Base-by-base conservation (phyloP, 2,113 vertebrate genomes). In the Anoplopoma fimbria region DNA sequence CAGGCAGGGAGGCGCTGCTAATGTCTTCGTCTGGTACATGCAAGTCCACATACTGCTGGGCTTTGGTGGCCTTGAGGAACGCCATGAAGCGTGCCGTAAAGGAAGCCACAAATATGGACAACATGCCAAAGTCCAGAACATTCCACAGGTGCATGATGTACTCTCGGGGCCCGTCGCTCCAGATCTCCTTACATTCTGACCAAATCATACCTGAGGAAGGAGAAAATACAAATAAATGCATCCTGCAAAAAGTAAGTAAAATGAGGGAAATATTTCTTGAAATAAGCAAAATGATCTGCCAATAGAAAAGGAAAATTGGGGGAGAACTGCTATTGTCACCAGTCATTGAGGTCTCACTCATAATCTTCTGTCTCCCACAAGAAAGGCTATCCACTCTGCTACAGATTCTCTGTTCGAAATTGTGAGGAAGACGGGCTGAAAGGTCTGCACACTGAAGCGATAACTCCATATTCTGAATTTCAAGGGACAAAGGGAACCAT, bases 171-270 rank as follows among this genome's bases (percentile, higher is more conserved):
- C 98, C 98, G 12, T 99, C 98, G 6, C 91, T 95, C 98, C 98
- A 99, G 89, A 99, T 98, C 91, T 99, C 98, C 92, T 99, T 99
- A 92, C 97, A 98, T 85, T 99, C 98, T 0, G 96, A 98, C 98
- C 98, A 99, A 60, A 99, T 98, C 98, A 99, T 99, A 15, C 98
- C 98, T 99, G 88, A 63, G 51, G 53, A 19, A 0, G 10, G 8
- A 75, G 47, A 27, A 64, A 45, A 74, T 9, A 42, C 34, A 64
- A 3, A 60, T 9, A 17, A 12, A 69, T 10, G 49, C 49, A 51
- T 23, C 9, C 49, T 51, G 49, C 21, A 51, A 9, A 51, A 51
- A 2, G 21, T 51, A 3, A 36, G 8, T 36, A 36, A 36, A 36
- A 36, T 7, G 34, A 36, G 7, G 34, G 34, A 36, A 36, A 34